Evolutionary conservation across 2,797 vertebrate species (phyloP), one percentile per base, ranked within the genome.

Genomic region (Hydrolagus colliei): DNA sequence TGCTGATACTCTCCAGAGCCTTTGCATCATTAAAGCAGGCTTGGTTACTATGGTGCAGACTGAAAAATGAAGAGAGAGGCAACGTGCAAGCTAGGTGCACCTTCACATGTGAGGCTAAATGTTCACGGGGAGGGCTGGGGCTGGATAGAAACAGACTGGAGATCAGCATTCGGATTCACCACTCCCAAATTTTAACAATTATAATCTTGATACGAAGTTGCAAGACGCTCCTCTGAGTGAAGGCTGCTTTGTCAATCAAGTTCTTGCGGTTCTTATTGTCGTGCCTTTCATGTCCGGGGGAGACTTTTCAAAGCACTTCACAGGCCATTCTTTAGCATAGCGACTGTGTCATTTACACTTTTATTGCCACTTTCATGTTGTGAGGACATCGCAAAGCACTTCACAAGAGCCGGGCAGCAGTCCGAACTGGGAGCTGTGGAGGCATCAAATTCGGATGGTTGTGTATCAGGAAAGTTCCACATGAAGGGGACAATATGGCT

Each of bases 1-100:
- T 9, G 61, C 74, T 72, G 67, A 59, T 85, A 85, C 86, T 71
- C 62, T 76, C 79, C 85, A 86, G 74, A 79, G 72, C 85, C 86
- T 86, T 77, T 88, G 86, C 85, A 86, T 86, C 86, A 87, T 74
- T 88, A 87, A 86, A 63, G 41, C 65, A 87, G 87, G 86, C 76
- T 73, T 82, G 52, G 87, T 88, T 86, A 79, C 86, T 80, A 86
- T 86, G 76, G 85, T 62, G 84, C 87, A 65, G 18, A 76, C 32
- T 41, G 62, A 74, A 80, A 80, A 86, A 85, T 78, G 86, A 80
- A 86, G 77, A 71, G 73, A 27, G 73, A 72, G 76, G 59, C 85
- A 86, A 65, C 76, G 63, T 76, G 7, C 59, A 86, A 86, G 78
- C 72, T 68, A 73, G 86, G 86, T 22, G 73, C 72, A 86, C 27